Percentiles rank a stretch among this genome's conserved stretches.
Conservation (phyloP, 2,113 vertebrate genomes). For the Serilophus lunatus region DNA sequence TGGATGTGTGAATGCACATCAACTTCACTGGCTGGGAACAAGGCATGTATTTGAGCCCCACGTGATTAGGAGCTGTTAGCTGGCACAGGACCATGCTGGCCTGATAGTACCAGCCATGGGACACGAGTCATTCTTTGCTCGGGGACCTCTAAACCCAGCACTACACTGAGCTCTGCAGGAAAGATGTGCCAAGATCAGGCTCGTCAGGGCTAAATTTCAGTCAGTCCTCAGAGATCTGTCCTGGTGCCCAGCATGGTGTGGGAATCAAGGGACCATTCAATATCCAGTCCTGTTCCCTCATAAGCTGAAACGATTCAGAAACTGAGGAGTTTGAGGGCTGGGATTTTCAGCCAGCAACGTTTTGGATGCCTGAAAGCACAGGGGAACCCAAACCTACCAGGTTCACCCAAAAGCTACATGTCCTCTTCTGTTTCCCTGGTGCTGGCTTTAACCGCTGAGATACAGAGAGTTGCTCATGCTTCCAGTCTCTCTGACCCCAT, state of each 20-base stretch:
- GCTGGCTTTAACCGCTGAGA: neutral
- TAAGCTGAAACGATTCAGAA: neutral
- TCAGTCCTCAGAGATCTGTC: neutral
- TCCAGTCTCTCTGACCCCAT: accelerated
- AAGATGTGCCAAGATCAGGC: neutral
- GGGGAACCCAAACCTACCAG: neutral
- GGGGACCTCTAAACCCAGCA: neutral
- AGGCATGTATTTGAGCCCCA: neutral
- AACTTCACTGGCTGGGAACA: neutral
- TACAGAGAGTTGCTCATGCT: neutral
- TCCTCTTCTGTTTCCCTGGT: neutral
- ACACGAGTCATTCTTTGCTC: neutral
- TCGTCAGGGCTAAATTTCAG: neutral
- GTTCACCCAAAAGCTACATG: neutral
- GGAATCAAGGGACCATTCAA: neutral
- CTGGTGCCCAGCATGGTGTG: accelerated
- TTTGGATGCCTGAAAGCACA: neutral
- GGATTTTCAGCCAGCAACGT: accelerated
- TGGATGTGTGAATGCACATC: neutral
- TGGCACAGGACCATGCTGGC: neutral
- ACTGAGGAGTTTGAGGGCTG: neutral
- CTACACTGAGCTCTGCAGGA: neutral
- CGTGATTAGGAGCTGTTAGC: neutral
- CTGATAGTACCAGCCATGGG: neutral
- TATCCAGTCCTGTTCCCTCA: neutral